Conservation (phyloP, 2,888 invertebrate genomes). For the Amiota minor region DNA sequence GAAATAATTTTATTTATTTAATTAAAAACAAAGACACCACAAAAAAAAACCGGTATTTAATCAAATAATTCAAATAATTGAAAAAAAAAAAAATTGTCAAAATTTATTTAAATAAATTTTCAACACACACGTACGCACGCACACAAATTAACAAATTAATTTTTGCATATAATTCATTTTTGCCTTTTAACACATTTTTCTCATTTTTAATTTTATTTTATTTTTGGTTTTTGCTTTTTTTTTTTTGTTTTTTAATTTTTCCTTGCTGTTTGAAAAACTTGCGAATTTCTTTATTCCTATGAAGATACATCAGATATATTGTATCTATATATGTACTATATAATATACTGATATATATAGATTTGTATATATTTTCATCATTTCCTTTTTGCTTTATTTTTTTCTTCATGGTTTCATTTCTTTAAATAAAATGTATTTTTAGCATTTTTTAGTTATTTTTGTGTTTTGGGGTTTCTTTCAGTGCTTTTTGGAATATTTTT, state of each 20-base stretch:
- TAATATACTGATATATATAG: neutral
- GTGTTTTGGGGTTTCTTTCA: constrained; percentile 47
- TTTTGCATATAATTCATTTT: constrained; percentile 5
- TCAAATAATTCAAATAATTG: neutral
- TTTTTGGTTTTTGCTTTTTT: constrained; percentile 12
- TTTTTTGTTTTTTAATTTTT: constrained; percentile 7
- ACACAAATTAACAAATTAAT: constrained; percentile 9
- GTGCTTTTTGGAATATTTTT: constrained; percentile 22
- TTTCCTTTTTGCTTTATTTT: constrained; percentile 50
- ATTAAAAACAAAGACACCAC: neutral
- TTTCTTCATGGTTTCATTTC: constrained; percentile 72
- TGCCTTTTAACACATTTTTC: neutral
- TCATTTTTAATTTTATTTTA: constrained; percentile 10
- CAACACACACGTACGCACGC: neutral
- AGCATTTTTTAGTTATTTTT: constrained; percentile 67
- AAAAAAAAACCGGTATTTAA: constrained; percentile 19
- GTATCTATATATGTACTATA: neutral
- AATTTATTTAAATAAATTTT: constrained; percentile 9
- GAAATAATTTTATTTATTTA: neutral
- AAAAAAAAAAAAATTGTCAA: neutral
- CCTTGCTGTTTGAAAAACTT: neutral
- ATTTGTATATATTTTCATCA: constrained; percentile 29
- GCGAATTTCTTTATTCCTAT: neutral
- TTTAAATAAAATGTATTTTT: constrained; percentile 72
- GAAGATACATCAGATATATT: neutral